phyloP scores from a whole-genome alignment of 2,797 vertebrate genomes.

The Chrysocyon brachyurus region DNA sequence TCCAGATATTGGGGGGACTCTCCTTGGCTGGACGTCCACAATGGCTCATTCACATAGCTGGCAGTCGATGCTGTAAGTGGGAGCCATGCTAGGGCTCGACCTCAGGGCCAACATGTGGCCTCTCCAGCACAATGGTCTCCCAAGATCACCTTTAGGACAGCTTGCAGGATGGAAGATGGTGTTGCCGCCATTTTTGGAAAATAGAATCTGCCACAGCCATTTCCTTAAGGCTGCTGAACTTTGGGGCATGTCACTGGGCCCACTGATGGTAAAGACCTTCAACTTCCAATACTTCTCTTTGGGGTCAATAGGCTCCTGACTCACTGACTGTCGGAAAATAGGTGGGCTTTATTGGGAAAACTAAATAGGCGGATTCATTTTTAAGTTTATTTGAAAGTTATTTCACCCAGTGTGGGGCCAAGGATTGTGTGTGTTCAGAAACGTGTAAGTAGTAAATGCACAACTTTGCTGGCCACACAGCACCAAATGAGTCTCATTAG shows the following conservation, averaged over 20 bases:
- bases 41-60: neutral
- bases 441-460: neutral
- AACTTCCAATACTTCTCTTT: neutral
- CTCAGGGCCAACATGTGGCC: neutral
- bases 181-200: neutral
- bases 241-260: neutral
- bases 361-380: neutral
- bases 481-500: neutral
- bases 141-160: neutral
- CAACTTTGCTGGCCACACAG: neutral
- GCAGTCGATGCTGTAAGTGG: neutral
- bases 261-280: neutral
- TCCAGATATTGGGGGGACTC: neutral
- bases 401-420: neutral
- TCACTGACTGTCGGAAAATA: neutral
- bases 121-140: neutral
- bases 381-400: constrained; percentile 36
- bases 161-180: neutral
- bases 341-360: neutral
- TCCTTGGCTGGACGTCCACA: neutral
- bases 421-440: constrained; percentile 36
- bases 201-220: neutral
- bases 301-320: neutral
- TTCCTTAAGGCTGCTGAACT: neutral
- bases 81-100: neutral